Percentiles rank a stretch among this genome's conserved stretches.
Conservation (phyloP, 2,113 vertebrate genomes). For the Plestiodon gilberti region DNA sequence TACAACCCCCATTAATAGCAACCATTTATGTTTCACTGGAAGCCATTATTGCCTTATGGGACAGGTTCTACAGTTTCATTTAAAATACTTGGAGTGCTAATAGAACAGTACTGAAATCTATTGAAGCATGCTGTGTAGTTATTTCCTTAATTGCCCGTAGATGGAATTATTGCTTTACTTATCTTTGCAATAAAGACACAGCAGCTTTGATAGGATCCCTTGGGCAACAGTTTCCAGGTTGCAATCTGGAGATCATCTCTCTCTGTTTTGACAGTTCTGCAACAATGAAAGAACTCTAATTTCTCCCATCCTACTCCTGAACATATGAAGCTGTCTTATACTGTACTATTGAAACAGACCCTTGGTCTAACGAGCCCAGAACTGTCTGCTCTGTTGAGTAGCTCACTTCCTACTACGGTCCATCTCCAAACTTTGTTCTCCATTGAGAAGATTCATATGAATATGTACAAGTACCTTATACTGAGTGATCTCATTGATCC, state of each 20-base stretch:
- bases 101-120: conserved; percentile 17
- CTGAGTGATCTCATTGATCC: no score
- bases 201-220: conserved; percentile 1
- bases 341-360: no score
- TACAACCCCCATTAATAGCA: conserved; percentile 7
- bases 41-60: conserved; percentile 3
- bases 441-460: no score
- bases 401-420: no score
- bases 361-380: no score
- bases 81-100: conserved; percentile 5
- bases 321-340: no score
- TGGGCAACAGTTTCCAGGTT: background rate
- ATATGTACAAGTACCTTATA: no score
- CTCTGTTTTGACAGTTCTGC: background rate
- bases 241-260: background rate
- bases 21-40: background rate
- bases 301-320: background rate
- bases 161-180: conserved; percentile 13
- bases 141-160: conserved; percentile 26
- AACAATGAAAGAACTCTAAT: background rate
- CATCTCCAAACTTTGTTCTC: no score
- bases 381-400: no score
- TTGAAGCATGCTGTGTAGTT: conserved; percentile 1
- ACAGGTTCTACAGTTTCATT: background rate
- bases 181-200: conserved; percentile 8